Conservation (phyloP, 2,888 invertebrate species). For the Itoplectis maculator region DNA sequence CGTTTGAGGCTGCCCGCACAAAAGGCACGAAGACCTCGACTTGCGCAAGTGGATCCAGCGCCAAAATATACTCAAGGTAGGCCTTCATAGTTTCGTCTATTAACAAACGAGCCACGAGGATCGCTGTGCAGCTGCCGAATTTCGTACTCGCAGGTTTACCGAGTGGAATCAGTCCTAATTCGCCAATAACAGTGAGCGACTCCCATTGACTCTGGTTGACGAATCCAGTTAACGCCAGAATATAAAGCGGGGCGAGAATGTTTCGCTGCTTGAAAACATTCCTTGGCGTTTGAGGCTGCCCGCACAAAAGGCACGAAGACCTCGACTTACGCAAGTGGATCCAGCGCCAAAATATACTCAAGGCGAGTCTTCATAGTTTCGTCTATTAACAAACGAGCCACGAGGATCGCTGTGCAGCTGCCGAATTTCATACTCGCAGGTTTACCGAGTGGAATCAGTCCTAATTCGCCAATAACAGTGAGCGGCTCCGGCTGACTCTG, state of each 20-base stretch:
- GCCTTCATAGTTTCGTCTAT: slow-evolving; percentile 1
- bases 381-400: slow-evolving; percentile 21
- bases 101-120: slow-evolving; percentile 19
- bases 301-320: slow-evolving; percentile 38
- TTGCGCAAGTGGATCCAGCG: not conserved
- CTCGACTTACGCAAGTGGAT: not conserved
- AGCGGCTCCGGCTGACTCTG: slow-evolving; percentile 72
- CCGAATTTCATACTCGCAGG: slow-evolving; percentile 70
- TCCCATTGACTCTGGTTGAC: slow-evolving; percentile 69
- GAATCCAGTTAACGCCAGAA: slow-evolving; percentile 77
- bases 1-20: slow-evolving; percentile 50
- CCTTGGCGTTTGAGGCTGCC: slow-evolving; percentile 23
- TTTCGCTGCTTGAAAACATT: slow-evolving; percentile 48
- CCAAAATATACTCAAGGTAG: not conserved
- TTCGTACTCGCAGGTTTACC: slow-evolving; percentile 75
- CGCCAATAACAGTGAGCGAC: slow-evolving; percentile 80
- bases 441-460: slow-evolving; percentile 78
- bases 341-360: not conserved
- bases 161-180: slow-evolving; percentile 78
- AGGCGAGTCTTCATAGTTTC: not conserved
- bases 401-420: slow-evolving; percentile 16
- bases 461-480: slow-evolving; percentile 80
- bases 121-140: slow-evolving; percentile 25
- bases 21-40: slow-evolving; percentile 26
- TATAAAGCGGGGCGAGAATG: slow-evolving; percentile 46